A percentile compares a stretch with the other conserved stretches of the same genome.
Conservation (phyloP, 1,140 invertebrate species). For the Heliconius melpomene region DNA sequence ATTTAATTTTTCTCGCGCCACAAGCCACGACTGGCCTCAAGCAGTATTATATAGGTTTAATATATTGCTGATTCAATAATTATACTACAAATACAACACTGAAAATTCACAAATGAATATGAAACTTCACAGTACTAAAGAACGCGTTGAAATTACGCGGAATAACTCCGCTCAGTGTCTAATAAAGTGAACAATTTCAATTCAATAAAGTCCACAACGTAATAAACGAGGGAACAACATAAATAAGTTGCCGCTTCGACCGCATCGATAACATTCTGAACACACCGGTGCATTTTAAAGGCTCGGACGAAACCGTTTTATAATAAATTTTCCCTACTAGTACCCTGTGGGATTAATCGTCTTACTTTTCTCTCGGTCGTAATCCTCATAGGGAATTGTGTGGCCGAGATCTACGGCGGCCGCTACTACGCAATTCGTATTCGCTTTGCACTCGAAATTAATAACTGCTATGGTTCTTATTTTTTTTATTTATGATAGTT, state of each 20-base stretch:
- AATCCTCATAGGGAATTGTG: slow-evolving; percentile 74
- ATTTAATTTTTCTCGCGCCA: too few species aligned
- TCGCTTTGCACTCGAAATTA: slow-evolving; percentile 43
- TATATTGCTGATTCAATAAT: neutral
- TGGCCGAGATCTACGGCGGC: slow-evolving; percentile 61
- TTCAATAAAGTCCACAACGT: slow-evolving; percentile 51
- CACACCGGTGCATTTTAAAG: slow-evolving; percentile 61
- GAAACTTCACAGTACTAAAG: slow-evolving; percentile 19
- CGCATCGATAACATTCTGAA: slow-evolving; percentile 54
- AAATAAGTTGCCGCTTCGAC: slow-evolving; percentile 49
- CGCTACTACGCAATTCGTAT: slow-evolving; percentile 54
- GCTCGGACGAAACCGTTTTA: slow-evolving; percentile 72
- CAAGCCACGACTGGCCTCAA: too few species aligned
- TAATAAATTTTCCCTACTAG: slow-evolving; percentile 71
- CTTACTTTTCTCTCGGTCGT: slow-evolving; percentile 73
- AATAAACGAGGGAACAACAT: slow-evolving; percentile 52
- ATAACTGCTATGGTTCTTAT: neutral
- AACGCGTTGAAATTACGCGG: slow-evolving; percentile 32
- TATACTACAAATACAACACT: neutral
- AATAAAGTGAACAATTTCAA: slow-evolving; percentile 55
- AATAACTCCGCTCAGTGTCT: slow-evolving; percentile 39
- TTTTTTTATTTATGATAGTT: neutral
- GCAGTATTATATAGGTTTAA: too few species aligned
- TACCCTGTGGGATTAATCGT: slow-evolving; percentile 76
- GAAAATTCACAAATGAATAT: neutral